A percentile compares a stretch with the other conserved stretches of the same genome.
These are phyloP conservation scores for Hermaeophaga mercurialis DNA, from an alignment of 2,888 invertebrate species.

Conservation along the genomic window DNA sequence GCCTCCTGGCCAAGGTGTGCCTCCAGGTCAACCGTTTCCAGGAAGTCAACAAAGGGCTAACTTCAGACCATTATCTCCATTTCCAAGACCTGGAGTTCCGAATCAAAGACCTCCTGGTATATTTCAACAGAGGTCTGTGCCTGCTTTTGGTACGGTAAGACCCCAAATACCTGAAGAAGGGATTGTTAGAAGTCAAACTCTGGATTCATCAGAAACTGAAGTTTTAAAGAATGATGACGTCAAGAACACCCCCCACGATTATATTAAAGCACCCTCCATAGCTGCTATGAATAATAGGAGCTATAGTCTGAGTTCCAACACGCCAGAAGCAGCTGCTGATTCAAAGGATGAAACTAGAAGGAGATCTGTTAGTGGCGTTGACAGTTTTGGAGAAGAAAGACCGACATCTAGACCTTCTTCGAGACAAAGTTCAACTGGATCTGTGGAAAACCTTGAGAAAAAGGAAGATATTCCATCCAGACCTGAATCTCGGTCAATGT, in stretches of 20 bases:
- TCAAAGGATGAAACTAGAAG: slow-evolving; percentile 61
- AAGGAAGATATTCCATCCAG: slow-evolving; percentile 45
- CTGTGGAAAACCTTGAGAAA: slow-evolving; percentile 45
- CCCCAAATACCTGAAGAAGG: slow-evolving; percentile 38
- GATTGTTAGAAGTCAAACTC: slow-evolving; percentile 47
- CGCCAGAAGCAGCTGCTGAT: slow-evolving; percentile 57
- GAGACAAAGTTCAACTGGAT: slow-evolving; percentile 38
- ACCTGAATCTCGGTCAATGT: slow-evolving; percentile 48
- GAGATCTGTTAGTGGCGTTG: slow-evolving; percentile 60
- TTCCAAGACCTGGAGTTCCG: slow-evolving; percentile 58
- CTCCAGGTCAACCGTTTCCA: slow-evolving; percentile 27
- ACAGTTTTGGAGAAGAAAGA: slow-evolving; percentile 57
- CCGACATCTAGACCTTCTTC: slow-evolving; percentile 36
- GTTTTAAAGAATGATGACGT: slow-evolving; percentile 57
- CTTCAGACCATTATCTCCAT: slow-evolving; percentile 59
- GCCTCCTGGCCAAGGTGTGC: slow-evolving; percentile 17
- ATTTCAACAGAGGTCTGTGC: slow-evolving; percentile 47
- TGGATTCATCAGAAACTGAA: slow-evolving; percentile 51
- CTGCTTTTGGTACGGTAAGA: slow-evolving; percentile 39
- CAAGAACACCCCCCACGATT: slow-evolving; percentile 37
- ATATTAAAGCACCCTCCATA: slow-evolving; percentile 47
- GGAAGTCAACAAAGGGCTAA: slow-evolving; percentile 40
- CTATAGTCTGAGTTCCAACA: slow-evolving; percentile 62
- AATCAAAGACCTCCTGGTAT: slow-evolving; percentile 44
- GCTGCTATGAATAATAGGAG: slow-evolving; percentile 62